Conservation (phyloP, 2,797 vertebrate genomes). For the Eulemur coronatus region DNA sequence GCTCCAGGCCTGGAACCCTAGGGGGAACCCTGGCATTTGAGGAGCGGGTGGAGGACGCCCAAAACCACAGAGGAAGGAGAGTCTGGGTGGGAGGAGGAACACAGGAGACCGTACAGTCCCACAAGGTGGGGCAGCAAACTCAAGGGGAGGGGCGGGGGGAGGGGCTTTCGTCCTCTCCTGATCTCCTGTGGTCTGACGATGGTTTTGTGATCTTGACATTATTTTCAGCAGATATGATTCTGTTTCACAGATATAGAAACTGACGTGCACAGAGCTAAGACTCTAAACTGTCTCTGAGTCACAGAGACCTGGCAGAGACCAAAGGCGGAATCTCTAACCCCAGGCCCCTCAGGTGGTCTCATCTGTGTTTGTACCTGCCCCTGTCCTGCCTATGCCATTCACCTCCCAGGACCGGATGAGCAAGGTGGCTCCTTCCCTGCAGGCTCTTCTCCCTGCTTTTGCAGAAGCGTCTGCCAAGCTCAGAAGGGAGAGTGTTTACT, state of each 20-base stretch:
- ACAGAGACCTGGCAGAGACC: neutral
- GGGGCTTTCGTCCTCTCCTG: neutral
- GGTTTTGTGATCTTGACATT: neutral
- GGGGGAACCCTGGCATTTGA: neutral
- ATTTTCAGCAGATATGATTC: neutral
- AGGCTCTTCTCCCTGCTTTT: neutral
- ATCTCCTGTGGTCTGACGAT: neutral
- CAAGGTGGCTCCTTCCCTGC: neutral
- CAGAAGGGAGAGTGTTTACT: neutral
- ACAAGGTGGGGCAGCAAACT: neutral
- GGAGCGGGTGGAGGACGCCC: neutral
- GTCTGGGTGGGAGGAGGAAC: accelerated
- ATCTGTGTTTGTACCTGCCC: neutral
- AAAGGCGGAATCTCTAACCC: neutral
- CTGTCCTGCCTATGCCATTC: neutral
- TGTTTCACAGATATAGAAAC: neutral
- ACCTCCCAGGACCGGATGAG: neutral
- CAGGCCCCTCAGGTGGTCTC: neutral
- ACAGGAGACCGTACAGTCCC: accelerated
- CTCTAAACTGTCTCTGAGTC: neutral
- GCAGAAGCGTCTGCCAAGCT: neutral
- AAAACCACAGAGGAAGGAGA: neutral
- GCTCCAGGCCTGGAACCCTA: no score
- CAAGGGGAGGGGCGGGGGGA: no score
- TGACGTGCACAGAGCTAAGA: neutral